These are phyloP conservation scores for Asobara japonica DNA, from an alignment of 1,140 invertebrate species.

Conservation along the genomic window DNA sequence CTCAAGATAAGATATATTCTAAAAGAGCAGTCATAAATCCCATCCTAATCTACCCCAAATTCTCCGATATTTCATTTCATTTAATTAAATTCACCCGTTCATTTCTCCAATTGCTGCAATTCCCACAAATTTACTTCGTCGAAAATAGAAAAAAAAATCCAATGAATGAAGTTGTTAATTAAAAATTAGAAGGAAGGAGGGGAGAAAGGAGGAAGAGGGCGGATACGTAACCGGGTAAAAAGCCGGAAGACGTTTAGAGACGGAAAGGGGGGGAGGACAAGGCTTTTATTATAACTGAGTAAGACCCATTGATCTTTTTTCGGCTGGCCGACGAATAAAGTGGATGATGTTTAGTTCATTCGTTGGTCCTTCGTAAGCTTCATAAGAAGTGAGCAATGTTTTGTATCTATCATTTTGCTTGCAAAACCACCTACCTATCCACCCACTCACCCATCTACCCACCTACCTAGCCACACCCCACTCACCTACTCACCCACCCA, in stretches of 20 bases:
- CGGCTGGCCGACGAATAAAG: slow-evolving; percentile 20
- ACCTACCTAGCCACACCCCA: no score
- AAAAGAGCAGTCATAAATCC: no score
- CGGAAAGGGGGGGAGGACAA: slow-evolving; percentile 54
- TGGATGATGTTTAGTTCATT: slow-evolving; percentile 47
- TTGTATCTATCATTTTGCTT: no score
- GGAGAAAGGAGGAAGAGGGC: slow-evolving; percentile 31
- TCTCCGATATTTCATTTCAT: no score
- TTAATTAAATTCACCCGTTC: no score
- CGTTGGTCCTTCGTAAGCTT: not conserved
- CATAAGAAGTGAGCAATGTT: no score
- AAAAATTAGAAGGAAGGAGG: slow-evolving; percentile 11
- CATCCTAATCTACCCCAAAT: no score
- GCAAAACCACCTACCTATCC: no score
- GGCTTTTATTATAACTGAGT: slow-evolving; percentile 48
- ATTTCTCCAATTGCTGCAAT: not conserved
- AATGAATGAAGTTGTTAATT: not conserved
- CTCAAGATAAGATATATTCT: no score
- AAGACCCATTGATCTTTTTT: slow-evolving; percentile 46
- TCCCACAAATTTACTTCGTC: not conserved
- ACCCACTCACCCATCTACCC: no score
- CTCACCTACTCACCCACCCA: no score
- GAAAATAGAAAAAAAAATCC: not conserved
- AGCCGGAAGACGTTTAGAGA: slow-evolving; percentile 54
- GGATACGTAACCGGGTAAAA: slow-evolving; percentile 52